These are phyloP conservation scores for Eupleurogrammus muticus DNA, from an alignment of 2,797 vertebrate species.

Conservation along the genomic window DNA sequence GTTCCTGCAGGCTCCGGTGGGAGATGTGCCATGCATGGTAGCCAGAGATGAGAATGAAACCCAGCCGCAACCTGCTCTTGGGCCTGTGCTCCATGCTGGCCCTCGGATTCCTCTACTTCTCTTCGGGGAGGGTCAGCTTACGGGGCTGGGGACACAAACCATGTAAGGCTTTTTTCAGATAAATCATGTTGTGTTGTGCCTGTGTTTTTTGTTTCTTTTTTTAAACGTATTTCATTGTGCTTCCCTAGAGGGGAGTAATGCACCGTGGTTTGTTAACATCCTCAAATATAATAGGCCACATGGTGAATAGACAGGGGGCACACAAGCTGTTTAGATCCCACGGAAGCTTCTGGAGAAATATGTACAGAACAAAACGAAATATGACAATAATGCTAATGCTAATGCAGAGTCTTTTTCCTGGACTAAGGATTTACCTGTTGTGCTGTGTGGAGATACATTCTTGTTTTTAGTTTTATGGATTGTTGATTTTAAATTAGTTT, in stretches of 20 bases:
- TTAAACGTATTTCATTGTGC: neutral
- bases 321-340: neutral
- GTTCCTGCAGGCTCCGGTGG: conserved; percentile 25
- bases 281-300: neutral
- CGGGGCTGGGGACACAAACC: conserved; percentile 85
- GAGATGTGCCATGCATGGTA: conserved; percentile 39
- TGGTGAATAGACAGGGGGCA: neutral
- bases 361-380: neutral
- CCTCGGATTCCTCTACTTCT: conserved; percentile 92
- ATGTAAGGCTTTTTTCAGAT: conserved; percentile 83
- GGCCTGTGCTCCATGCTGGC: conserved; percentile 91
- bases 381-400: too few relatives aligned
- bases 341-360: too few relatives aligned
- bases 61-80: conserved; percentile 88
- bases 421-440: too few relatives aligned
- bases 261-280: too few relatives aligned
- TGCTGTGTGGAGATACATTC: neutral
- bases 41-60: conserved; percentile 90
- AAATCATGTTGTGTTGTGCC: neutral
- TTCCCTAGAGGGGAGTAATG: too few relatives aligned
- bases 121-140: conserved; percentile 89
- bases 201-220: too few relatives aligned
- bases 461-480: neutral
- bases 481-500: too few relatives aligned
- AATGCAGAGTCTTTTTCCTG: too few relatives aligned